Percentiles rank a stretch among this genome's conserved stretches.
phyloP scores from a whole-genome alignment of 2,797 vertebrate species.

The Anguilla marmorata region DNA sequence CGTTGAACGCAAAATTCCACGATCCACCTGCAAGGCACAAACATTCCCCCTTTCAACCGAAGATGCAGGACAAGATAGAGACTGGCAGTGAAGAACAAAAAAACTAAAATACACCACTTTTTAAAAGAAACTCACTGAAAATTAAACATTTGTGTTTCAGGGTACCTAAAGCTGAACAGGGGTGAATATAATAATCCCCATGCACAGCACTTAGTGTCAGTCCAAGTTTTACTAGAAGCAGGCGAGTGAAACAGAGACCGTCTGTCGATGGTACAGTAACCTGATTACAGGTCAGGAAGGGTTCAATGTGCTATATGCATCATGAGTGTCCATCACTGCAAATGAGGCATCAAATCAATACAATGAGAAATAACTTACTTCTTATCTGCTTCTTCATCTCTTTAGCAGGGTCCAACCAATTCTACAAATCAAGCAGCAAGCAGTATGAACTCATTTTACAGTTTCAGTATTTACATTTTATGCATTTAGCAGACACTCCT shows the following conservation, averaged over 20 bases:
- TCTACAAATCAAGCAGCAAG: constrained; percentile 74
- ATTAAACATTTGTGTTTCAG: not conserved
- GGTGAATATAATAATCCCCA: not conserved
- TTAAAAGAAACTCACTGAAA: not conserved
- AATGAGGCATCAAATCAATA: not conserved
- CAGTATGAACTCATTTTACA: constrained; percentile 14
- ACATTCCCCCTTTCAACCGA: not conserved
- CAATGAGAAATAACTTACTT: constrained; percentile 76
- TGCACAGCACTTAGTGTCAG: not conserved
- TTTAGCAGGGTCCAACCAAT: constrained; percentile 94
- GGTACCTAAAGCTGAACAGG: not conserved
- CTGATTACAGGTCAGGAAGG: not conserved
- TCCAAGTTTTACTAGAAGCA: not conserved
- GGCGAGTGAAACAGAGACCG: not conserved
- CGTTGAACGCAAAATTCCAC: constrained; percentile 96
- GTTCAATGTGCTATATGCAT: not conserved
- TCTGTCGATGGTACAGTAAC: not conserved
- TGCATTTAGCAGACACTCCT: not conserved
- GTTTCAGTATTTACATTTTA: not conserved
- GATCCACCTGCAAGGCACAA: constrained; percentile 78
- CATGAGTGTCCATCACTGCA: not conserved
- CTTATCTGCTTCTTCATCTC: constrained; percentile 97
- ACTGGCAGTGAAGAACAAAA: not conserved
- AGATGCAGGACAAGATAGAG: not conserved
- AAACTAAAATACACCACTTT: not conserved